Base-by-base conservation (phyloP, 2,797 vertebrate genomes). In the Mycteria americana region DNA sequence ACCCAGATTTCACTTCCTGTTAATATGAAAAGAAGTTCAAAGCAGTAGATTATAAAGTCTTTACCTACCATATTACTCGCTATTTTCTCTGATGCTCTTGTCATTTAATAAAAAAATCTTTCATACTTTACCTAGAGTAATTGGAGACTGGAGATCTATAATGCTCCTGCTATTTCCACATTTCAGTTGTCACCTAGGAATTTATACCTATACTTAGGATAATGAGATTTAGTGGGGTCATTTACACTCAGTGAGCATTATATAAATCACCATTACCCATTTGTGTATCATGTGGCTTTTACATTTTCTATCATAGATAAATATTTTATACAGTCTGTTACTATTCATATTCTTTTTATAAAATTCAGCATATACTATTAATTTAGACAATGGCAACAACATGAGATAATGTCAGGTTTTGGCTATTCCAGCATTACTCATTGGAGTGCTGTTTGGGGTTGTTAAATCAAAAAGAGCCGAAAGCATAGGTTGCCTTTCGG, bases 181-280 rank as follows among this genome's bases (percentile, higher is more conserved):
- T 97, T 96, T 96, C 88, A 64, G 39, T 93, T 97, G 95, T 96
- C 97, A 94, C 89, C 70, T 89, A 92, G 88, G 88, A 96, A 97
- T 97, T 97, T 96, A 95, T 98, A 94, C 94, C 92, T 96, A 31
- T 97, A 96, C 97, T 97, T 95, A 96, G 50, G 69, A 91, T 97
- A 97, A 96, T 95, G 87, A 97, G 89, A 95, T 97, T 97, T 96
- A 97, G 81, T 93, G 90, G 94, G 77, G 78, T 95, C 95, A 95
- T 84, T 97, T 97, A 86, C 72, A 89, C 77, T 95, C 56, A 88
- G 82, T 67, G 88, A 91, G 74, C 81, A 69, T 97, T 93, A 92
- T 35, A 88, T 97, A 96, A 97, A 97, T 97, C 95, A 97, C 67
- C 18, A 30, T 84, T 93, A 95, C 56, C 53, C 85, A 56, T 67